Evolutionary conservation across 2,113 vertebrate species (phyloP).

Genomic region (Bombycilla garrulus): DNA sequence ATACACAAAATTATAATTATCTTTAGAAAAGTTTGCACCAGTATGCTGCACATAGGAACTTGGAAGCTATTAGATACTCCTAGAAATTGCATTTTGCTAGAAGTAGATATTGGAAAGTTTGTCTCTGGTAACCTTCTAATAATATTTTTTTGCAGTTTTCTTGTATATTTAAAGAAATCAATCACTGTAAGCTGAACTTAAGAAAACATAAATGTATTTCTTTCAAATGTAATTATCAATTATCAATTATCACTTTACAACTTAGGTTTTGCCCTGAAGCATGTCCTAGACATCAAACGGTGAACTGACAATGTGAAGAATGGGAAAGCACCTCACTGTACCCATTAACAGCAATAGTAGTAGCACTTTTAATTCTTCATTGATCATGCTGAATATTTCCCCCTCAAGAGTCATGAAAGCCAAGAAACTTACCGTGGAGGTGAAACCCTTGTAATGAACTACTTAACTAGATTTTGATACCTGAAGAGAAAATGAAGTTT

Average conservation of each 20-base stretch:
- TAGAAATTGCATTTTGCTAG: not conserved
- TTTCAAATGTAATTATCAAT: not conserved
- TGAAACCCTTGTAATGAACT: slow-evolving; percentile 42
- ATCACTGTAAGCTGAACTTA: not conserved
- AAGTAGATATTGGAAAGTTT: not conserved
- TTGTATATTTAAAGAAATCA: not conserved
- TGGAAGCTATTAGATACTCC: not conserved
- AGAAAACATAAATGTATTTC: not conserved
- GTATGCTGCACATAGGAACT: not conserved
- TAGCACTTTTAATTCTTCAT: slow-evolving; percentile 31
- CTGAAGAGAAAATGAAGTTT: slow-evolving; percentile 54
- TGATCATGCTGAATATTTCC: slow-evolving; percentile 23
- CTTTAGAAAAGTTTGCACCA: not conserved
- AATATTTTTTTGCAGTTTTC: not conserved
- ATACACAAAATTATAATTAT: not conserved
- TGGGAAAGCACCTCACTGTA: not conserved
- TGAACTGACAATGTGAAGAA: not conserved
- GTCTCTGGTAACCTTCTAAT: not conserved
- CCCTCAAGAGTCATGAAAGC: slow-evolving; percentile 41
- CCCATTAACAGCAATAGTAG: slow-evolving; percentile 6
- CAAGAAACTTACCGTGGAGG: not conserved
- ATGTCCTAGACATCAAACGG: not conserved
- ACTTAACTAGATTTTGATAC: slow-evolving; percentile 54
- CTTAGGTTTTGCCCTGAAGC: not conserved
- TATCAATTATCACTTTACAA: too few relatives aligned